Percentiles rank a stretch among this genome's conserved stretches.
phyloP scores from a whole-genome alignment of 2,888 invertebrate species.

The Nymphalis polychloros region DNA sequence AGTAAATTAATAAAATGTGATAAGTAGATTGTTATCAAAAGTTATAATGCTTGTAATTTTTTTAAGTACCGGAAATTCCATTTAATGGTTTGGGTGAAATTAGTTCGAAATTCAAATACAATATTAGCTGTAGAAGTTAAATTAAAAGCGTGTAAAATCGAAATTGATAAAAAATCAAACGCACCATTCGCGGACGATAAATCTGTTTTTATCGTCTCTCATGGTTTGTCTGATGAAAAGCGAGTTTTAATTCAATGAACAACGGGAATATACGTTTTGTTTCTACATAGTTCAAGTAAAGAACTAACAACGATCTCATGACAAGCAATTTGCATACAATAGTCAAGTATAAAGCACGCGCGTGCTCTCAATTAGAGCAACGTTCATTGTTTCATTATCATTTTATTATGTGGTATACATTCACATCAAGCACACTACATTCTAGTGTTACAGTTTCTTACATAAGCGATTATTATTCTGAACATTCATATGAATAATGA shows the following conservation, averaged over 20 bases:
- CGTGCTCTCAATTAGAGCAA: constrained; percentile 72
- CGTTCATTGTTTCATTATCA: constrained; percentile 61
- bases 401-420: constrained; percentile 30
- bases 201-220: too few relatives aligned
- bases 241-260: constrained; percentile 11
- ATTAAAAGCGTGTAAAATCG: too few relatives aligned
- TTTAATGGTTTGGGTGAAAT: too few relatives aligned
- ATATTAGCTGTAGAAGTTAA: too few relatives aligned
- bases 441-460: constrained; percentile 19
- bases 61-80: too few relatives aligned
- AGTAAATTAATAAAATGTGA: too few relatives aligned
- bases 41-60: too few relatives aligned
- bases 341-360: constrained; percentile 62
- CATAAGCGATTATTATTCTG: constrained; percentile 18
- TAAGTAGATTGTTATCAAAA: too few relatives aligned
- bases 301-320: constrained; percentile 32
- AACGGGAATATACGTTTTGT: constrained; percentile 15
- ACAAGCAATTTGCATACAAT: constrained; percentile 70
- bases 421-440: constrained; percentile 15
- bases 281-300: constrained; percentile 25
- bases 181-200: too few relatives aligned
- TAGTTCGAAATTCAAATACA: too few relatives aligned
- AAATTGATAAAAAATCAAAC: too few relatives aligned
- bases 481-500: background rate
- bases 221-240: background rate